Evolutionary conservation across 2,797 vertebrate species (phyloP), one percentile per base, ranked within the genome.

Genomic region (Catostomus latipinnis): DNA sequence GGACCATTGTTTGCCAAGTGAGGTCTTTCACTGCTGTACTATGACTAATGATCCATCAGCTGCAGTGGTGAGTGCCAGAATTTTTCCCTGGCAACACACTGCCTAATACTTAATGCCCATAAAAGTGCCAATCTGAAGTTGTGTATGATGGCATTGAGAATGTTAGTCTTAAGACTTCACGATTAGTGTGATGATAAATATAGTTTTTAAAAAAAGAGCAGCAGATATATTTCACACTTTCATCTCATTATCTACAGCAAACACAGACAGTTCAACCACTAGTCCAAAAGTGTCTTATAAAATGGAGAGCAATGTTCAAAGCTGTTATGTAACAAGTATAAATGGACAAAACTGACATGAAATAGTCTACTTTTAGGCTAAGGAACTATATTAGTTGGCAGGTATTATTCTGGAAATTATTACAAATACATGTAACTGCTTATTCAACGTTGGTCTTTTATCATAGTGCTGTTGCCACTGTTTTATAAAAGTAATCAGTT

Each of bases 41-140:
- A 72, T 80, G 77, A 80, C 52, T 80, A 80, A 80, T 73, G 45
- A 67, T 80, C 71, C 52, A 73, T 43, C 77, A 63, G 58, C 60
- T 79, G 68, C 60, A 60, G 14, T 53, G 58, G 43, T 9, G 52
- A 67, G n/a, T 1, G 61, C 16, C 69, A 43, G 77, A 18, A 63
- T 22, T 79, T 71, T 63, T 71, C 69, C 46, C 4, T 72, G 50
- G 50, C 60, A 72, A 71, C 52, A 57, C 6, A 6, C 13, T 46
- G 34, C 18, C 60, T 18, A 49, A 11, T 43, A 57, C 34, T 16
- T 48, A 65, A 71, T 60, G 49, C 75, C 52, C 45, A 60, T 76
- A 58, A 68, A 76, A 50, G 16, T 16, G 18, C 63, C 16, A 11
- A 58, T 60, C 16, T 50, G 12, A 6, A 5, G 16, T 16, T 68